Base-by-base conservation (phyloP, 2,888 invertebrate species). In the Trilocha varians region DNA sequence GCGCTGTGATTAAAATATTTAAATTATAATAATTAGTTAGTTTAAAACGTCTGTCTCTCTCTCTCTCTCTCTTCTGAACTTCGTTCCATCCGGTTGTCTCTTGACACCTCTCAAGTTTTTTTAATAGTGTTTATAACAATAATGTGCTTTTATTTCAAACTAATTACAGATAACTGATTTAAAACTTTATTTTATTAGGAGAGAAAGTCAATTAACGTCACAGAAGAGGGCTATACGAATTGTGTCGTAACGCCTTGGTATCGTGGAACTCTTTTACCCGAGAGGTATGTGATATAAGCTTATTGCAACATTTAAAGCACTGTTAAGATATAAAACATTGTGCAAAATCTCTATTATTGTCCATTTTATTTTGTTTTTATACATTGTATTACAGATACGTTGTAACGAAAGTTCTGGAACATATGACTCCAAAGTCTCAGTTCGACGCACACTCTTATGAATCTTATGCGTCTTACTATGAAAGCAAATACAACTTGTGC, bases 201-300 rank as follows among this genome's bases (percentile, higher is more conserved):
- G 45, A 64, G 78, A 36, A 61, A 67, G 16, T 62, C 70, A 0
- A 67, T 90, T 38, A 47, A 63, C 0, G 90, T 93, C 8, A 78
- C 78, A 0, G 70, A 83, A 8, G 87, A 90, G 32, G 87, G 87
- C 14, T 96, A 92, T 66, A 78, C 90, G 17, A 87, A 92, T 53
- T 88, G 89, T 35, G 90, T 99, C 0, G 93, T 99, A 1, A 90
- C 91, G 45, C 97, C 98, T 0, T 96, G 94, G 90, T 98, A 98
- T 69, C 84, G 91, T 53, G 74, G 75, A 9, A 69, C 62, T 4
- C 48, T 73, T 25, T 40, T 62, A 11, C 77, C 87, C 1, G 74
- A 82, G 37, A 82, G 87, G 85, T 88, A 56, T 56, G 68, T 65
- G 16, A 13, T 13, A n/a, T n/a, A n/a, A n/a, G n/a, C n/a, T n/a